Percentiles rank a stretch among this genome's conserved stretches.
These are phyloP conservation scores for Triplophysa rosa DNA, from an alignment of 2,113 vertebrate species.

Conservation along the genomic window DNA sequence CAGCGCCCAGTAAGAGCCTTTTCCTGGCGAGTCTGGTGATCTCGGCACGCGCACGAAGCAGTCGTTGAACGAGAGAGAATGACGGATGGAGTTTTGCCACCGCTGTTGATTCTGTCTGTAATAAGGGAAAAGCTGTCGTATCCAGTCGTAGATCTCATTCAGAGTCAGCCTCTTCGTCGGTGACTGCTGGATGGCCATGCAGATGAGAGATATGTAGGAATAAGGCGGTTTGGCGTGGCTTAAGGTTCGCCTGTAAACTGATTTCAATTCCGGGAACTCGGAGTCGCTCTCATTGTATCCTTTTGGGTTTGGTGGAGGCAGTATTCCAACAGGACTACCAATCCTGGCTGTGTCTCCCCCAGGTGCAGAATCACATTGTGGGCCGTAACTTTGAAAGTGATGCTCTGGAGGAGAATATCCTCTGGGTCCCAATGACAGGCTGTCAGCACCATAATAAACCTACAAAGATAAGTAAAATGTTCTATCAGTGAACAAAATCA, in stretches of 20 bases:
- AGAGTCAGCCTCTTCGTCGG: conserved; percentile 51
- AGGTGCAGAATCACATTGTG: conserved; percentile 34
- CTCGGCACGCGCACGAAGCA: conserved; percentile 52
- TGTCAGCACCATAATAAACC: conserved; percentile 46
- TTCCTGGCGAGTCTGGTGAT: conserved; percentile 53
- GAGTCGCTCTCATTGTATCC: conserved; percentile 37
- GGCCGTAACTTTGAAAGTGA: conserved; percentile 41
- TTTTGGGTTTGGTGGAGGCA: conserved; percentile 26
- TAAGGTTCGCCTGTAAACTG: conserved; percentile 50
- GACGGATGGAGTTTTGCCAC: conserved; percentile 59
- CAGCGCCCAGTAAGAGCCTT: conserved; percentile 57
- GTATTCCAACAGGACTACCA: neutral
- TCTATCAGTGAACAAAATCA: neutral
- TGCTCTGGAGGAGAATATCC: conserved; percentile 43
- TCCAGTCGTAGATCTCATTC: conserved; percentile 59
- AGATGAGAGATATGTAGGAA: conserved; percentile 57
- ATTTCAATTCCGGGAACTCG: conserved; percentile 39
- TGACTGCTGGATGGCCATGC: conserved; percentile 58
- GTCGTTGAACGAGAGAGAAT: conserved; percentile 56
- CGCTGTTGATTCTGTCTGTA: conserved; percentile 59
- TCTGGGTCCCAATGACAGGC: conserved; percentile 26
- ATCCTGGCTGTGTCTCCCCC: conserved; percentile 29
- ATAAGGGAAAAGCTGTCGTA: conserved; percentile 55
- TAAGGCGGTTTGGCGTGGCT: conserved; percentile 57
- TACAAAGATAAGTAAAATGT: conserved; percentile 23